A percentile compares a stretch with the other conserved stretches of the same genome.
phyloP scores from a whole-genome alignment of 2,888 invertebrate species.

The Cordilura impudica region DNA sequence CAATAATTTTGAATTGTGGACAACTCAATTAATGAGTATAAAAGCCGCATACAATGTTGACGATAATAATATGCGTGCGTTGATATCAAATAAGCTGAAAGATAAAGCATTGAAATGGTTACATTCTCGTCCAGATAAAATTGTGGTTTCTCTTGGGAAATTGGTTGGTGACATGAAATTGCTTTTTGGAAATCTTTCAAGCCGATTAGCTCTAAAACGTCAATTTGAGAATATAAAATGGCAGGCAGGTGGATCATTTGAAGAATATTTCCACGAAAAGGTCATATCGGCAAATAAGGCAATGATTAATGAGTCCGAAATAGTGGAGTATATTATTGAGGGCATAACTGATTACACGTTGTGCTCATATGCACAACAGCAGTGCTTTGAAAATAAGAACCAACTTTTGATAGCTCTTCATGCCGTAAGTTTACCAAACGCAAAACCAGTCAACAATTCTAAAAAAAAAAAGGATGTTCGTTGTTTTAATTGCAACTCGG shows the following conservation, averaged over 20 bases:
- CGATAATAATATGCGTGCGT: constrained; percentile 48
- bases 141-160: too few species aligned
- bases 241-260: constrained; percentile 53
- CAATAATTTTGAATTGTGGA: background rate
- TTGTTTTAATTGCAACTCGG: constrained; percentile 53
- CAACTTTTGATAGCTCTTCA: constrained; percentile 37
- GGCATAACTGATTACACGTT: constrained; percentile 45
- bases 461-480: constrained; percentile 23
- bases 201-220: constrained; percentile 34
- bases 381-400: constrained; percentile 18
- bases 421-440: constrained; percentile 15
- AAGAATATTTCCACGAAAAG: constrained; percentile 60
- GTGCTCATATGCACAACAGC: constrained; percentile 45
- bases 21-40: constrained; percentile 16
- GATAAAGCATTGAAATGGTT: constrained; percentile 46
- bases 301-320: constrained; percentile 64
- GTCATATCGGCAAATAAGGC: constrained; percentile 53
- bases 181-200: constrained; percentile 21
- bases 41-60: constrained; percentile 30
- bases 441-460: background rate
- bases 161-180: too few species aligned
- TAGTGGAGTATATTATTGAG: constrained; percentile 59
- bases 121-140: constrained; percentile 31
- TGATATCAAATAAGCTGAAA: too few species aligned
- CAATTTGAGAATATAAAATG: constrained; percentile 57